A percentile compares a stretch with the other conserved stretches of the same genome.
Conservation (phyloP, 2,888 invertebrate genomes). For the Idaea biselata region DNA sequence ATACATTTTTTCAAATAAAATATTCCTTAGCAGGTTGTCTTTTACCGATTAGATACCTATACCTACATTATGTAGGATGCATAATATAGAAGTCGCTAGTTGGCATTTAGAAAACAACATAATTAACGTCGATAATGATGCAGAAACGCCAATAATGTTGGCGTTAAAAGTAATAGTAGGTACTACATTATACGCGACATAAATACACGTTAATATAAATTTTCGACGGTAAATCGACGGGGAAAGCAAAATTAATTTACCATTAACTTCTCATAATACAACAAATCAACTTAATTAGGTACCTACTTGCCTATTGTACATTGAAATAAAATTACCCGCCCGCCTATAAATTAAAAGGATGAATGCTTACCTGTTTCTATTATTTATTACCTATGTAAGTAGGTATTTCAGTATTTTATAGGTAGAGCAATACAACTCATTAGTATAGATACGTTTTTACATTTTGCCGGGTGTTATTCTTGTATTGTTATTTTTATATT, state of each 20-base stretch:
- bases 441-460: no score
- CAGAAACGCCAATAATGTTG: constrained; percentile 31
- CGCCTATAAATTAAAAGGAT: background rate
- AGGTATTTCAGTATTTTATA: no score
- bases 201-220: constrained; percentile 30
- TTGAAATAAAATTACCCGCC: background rate
- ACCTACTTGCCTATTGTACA: background rate
- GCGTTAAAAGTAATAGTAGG: constrained; percentile 42
- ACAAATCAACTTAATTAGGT: background rate
- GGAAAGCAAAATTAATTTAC: background rate
- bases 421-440: no score
- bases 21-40: background rate
- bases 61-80: background rate
- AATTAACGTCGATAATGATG: constrained; percentile 40
- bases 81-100: background rate
- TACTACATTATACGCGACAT: constrained; percentile 39
- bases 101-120: constrained; percentile 14
- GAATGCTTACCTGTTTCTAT: no score
- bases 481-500: no score
- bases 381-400: no score
- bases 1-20: background rate
- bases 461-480: no score
- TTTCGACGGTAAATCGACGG: constrained; percentile 32
- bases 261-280: background rate
- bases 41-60: background rate